Percentiles rank a stretch among this genome's conserved stretches.
These are phyloP conservation scores for Aphodius sticticus DNA, from an alignment of 2,888 invertebrate genomes.

Conservation along the genomic window DNA sequence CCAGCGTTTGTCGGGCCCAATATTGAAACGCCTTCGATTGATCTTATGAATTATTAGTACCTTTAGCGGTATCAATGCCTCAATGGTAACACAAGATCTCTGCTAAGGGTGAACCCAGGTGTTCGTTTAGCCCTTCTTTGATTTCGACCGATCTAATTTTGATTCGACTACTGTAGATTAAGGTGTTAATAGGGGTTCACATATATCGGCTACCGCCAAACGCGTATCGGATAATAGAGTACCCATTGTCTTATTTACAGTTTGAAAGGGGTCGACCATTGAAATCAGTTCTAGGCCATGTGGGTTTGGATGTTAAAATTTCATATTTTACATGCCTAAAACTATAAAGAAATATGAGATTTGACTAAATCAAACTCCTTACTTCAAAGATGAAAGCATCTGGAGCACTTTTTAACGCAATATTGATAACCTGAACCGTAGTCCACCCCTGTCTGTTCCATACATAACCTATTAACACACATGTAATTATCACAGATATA, in stretches of 20 bases:
- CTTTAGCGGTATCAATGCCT: no score
- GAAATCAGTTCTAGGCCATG: not conserved
- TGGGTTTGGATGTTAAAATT: not conserved
- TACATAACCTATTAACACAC: slow-evolving; percentile 51
- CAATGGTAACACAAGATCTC: not conserved
- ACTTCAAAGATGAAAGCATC: no score
- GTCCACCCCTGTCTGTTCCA: not conserved
- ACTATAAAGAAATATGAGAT: no score
- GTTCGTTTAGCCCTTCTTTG: not conserved
- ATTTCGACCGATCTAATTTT: not conserved
- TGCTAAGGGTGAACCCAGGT: not conserved
- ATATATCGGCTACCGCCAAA: not conserved
- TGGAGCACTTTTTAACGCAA: no score
- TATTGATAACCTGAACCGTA: not conserved
- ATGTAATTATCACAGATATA: slow-evolving; percentile 54
- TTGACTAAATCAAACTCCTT: no score
- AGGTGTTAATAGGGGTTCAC: slow-evolving; percentile 50
- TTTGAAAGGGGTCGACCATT: not conserved
- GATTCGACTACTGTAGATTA: slow-evolving; percentile 47
- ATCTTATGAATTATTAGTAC: not conserved
- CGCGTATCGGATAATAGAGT: not conserved
- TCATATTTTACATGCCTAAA: not conserved
- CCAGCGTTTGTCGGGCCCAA: not conserved
- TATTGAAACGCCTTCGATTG: not conserved
- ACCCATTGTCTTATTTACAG: not conserved